These are phyloP conservation scores for Balearica regulorum DNA, from an alignment of 2,797 vertebrate genomes.

Conservation along the genomic window DNA sequence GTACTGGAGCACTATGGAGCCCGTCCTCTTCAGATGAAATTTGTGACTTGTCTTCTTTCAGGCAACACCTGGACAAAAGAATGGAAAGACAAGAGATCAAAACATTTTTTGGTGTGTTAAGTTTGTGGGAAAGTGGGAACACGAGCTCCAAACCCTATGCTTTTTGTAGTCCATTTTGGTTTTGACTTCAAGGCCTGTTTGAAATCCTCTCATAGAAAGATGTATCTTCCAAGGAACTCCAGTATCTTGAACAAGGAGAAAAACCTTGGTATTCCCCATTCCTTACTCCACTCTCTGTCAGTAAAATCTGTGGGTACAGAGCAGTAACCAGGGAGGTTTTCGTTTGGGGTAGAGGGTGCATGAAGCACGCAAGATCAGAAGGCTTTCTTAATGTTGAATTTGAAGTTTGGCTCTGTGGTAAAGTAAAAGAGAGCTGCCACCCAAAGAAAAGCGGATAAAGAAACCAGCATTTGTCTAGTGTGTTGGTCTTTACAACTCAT, in stretches of 20 bases:
- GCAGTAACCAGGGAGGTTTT: not conserved
- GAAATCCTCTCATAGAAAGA: slow-evolving; percentile 60
- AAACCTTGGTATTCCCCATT: not conserved
- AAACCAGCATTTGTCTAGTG: slow-evolving; percentile 62
- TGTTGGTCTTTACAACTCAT: slow-evolving; percentile 79
- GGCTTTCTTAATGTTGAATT: slow-evolving; percentile 14
- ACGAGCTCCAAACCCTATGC: not conserved
- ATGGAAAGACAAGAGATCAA: not conserved
- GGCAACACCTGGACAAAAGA: not conserved
- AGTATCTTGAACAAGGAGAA: not conserved
- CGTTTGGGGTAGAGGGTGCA: not conserved
- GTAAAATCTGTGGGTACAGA: not conserved
- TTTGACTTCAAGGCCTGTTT: slow-evolving; percentile 67
- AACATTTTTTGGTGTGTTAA: not conserved
- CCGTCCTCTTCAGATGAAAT: not conserved
- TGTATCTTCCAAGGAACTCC: slow-evolving; percentile 34
- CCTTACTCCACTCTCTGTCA: not conserved
- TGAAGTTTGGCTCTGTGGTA: slow-evolving; percentile 21
- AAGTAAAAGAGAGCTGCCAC: slow-evolving; percentile 50
- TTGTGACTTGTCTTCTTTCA: not conserved
- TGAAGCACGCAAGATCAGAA: not conserved
- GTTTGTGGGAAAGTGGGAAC: not conserved
- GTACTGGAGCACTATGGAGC: not conserved
- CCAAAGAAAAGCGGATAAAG: slow-evolving; percentile 65
- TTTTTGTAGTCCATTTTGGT: slow-evolving; percentile 51